Evolutionary conservation across 2,113 vertebrate species (phyloP).

Genomic region (Anser cygnoides): DNA sequence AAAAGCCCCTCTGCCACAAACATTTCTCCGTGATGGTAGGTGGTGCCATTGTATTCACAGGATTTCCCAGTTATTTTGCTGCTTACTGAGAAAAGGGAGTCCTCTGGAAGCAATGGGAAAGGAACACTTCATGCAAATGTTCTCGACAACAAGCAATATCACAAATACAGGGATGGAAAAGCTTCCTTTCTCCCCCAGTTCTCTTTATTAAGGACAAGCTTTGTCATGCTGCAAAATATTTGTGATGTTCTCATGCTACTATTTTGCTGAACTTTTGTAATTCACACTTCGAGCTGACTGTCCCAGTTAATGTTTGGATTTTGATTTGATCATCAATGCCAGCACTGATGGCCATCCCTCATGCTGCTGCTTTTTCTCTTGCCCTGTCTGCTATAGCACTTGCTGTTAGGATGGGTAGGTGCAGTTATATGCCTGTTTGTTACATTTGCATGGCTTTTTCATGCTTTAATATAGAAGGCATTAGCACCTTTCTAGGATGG

Average conservation of each 20-base stretch:
- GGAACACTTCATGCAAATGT: background rate
- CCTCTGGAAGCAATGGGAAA: constrained; percentile 72
- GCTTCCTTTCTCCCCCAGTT: background rate
- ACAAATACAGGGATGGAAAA: background rate
- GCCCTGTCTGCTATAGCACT: background rate
- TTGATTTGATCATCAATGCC: background rate
- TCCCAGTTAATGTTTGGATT: background rate
- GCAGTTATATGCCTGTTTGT: background rate
- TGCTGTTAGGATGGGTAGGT: background rate
- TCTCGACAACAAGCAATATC: background rate
- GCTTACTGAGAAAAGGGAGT: constrained; percentile 71
- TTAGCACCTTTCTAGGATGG: background rate
- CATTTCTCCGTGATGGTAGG: constrained; percentile 80
- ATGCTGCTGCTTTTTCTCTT: background rate
- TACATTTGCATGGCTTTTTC: background rate
- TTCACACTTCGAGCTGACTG: background rate
- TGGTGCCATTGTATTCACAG: constrained; percentile 81
- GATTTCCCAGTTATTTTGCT: constrained; percentile 78
- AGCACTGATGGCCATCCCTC: background rate
- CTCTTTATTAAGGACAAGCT: background rate
- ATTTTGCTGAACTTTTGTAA: background rate
- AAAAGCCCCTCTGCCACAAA: constrained; percentile 83
- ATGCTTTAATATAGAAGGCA: background rate
- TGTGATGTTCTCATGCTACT: background rate
- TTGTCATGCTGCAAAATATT: background rate